Base-by-base conservation (phyloP, 2,113 vertebrate species). In the Eira barbara region DNA sequence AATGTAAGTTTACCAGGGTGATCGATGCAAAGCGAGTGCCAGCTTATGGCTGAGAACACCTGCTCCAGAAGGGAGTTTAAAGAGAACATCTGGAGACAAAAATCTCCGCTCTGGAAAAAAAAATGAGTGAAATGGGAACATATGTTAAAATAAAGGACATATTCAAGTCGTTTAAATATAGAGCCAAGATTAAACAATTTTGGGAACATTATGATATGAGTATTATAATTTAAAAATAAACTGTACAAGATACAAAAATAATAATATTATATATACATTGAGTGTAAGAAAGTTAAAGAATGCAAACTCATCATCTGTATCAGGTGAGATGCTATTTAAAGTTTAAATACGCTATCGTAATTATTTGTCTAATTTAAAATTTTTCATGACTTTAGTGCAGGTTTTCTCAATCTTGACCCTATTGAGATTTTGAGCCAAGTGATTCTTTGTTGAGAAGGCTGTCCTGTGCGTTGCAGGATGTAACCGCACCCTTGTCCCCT, bases 391-490 rank as follows among this genome's bases (percentile, higher is more conserved):
- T 7, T 82, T 89, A 69, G 3, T 42, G 0, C 0, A 73, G 7
- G 3, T 31, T 80, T 92, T 85, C 17, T 67, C 34, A 74, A 18
- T 39, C 36, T 74, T 4, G 14, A 21, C 1, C 69, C 12, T 74
- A 27, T 3, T 80, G n/a, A 55, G 3, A 21, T 65, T 92, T 93
- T 42, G 29, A 87, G 36, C 1, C 45, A 84, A 39, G 7, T 61
- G 20, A 63, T 61, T 83, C 2, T 93, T 73, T 82, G 14, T 49
- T 79, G 27, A 5, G 1, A 4, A 27, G 11, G 15, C 2, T 36
- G 0, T 45, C 7, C 6, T 67, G 10, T 67, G 21, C 27, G 31
- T 14, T 59, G 3, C 4, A 61, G 21, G 0, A 45, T 4, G 3
- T 61, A 25, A 4, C 14, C 79, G 13, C 14, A 42, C 13, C 73